Conservation (phyloP, 2,113 vertebrate genomes). For the Hippocampus comes region DNA sequence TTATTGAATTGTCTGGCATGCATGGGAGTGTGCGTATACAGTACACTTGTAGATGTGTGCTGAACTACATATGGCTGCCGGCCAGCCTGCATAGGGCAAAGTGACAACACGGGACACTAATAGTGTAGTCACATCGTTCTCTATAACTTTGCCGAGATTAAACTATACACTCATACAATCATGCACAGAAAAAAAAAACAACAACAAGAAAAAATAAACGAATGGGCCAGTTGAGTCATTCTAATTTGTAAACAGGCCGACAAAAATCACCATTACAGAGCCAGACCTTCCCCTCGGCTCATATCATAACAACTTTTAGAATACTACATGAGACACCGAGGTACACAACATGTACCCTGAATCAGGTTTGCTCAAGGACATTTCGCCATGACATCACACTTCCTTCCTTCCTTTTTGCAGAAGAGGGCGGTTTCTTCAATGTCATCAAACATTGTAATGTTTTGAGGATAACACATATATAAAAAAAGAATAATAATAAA, state of each 20-base stretch:
- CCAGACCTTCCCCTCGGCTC: slow-evolving; percentile 13
- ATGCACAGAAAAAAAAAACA: background rate
- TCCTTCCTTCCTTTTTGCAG: too few relatives aligned
- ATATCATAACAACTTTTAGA: background rate
- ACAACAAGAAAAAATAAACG: background rate
- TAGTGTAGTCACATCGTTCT: slow-evolving; percentile 14
- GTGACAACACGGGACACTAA: slow-evolving; percentile 20
- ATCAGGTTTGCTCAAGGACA: background rate
- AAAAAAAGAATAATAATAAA: too few relatives aligned
- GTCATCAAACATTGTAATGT: too few relatives aligned
- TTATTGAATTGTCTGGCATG: slow-evolving; percentile 39
- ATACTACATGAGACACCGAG: background rate
- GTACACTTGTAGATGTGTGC: slow-evolving; percentile 25
- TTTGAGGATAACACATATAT: too few relatives aligned
- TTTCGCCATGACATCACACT: too few relatives aligned
- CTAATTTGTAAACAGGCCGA: slow-evolving; percentile 4
- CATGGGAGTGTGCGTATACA: slow-evolving; percentile 12
- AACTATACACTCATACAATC: slow-evolving; percentile 4
- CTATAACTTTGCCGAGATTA: slow-evolving; percentile 3
- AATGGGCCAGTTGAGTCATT: slow-evolving; percentile 27
- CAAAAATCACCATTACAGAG: background rate
- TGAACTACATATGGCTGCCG: slow-evolving; percentile 4
- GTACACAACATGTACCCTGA: background rate
- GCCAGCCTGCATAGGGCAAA: slow-evolving; percentile 40
- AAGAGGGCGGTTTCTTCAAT: too few relatives aligned